Evolutionary conservation across 2,113 vertebrate species (phyloP).

Genomic region (Chamaea fasciata): DNA sequence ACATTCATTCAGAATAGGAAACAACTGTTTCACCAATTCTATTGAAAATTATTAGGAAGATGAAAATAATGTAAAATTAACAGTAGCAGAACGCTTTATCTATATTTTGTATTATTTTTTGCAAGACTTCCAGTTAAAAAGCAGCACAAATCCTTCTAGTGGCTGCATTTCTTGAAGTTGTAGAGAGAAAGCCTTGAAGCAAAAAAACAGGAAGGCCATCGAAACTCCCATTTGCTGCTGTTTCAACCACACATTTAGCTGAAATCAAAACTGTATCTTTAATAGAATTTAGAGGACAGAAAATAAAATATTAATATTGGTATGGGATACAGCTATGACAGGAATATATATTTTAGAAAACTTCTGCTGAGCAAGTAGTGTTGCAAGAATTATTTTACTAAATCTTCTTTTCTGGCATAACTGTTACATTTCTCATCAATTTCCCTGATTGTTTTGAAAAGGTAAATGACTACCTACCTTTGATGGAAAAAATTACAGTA

Average conservation of each 20-base stretch:
- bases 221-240: background rate
- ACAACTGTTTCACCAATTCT: background rate
- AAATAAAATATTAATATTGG: background rate
- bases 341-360: background rate
- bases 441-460: background rate
- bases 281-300: background rate
- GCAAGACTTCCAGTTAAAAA: background rate
- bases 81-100: background rate
- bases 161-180: background rate
- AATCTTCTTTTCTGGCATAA: background rate
- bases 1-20: background rate
- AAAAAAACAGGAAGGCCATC: background rate
- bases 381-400: background rate
- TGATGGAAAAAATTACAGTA: background rate
- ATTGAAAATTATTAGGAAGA: background rate
- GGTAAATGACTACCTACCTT: background rate
- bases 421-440: background rate
- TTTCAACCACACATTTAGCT: background rate
- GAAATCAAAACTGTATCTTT: background rate
- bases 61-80: background rate
- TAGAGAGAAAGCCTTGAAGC: background rate
- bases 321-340: background rate
- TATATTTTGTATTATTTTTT: background rate
- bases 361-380: background rate
- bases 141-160: background rate